These are phyloP conservation scores for Henricia sp. DNA, from an alignment of 53 echinoderm and acorn worm species.

Conservation along the genomic window DNA sequence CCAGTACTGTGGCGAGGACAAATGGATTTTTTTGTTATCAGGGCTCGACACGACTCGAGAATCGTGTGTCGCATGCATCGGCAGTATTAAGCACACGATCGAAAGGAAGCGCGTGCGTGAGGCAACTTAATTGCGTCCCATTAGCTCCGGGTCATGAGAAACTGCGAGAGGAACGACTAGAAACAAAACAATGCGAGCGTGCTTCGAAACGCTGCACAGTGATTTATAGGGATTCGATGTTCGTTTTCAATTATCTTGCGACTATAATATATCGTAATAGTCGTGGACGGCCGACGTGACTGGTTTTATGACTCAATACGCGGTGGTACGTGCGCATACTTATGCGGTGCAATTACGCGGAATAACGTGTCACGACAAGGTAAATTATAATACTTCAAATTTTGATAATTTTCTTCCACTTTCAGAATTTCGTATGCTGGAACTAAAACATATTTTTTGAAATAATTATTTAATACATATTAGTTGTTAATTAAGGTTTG, in stretches of 20 bases:
- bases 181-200: constrained; percentile 34
- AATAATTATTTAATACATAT: background rate
- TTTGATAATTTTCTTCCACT: background rate
- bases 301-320: background rate
- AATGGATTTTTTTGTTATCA: background rate
- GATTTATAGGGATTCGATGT: background rate
- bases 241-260: constrained; percentile 50
- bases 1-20: background rate
- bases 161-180: background rate
- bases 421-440: background rate
- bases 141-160: constrained; percentile 5
- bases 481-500: background rate
- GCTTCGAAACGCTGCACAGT: constrained; percentile 16
- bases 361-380: constrained; percentile 4
- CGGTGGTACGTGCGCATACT: background rate
- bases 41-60: background rate
- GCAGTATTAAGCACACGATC: constrained; percentile 44
- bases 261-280: background rate
- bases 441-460: background rate
- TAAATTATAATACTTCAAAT: background rate
- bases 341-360: background rate
- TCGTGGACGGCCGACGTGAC: background rate
- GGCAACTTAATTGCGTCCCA: constrained; percentile 47
- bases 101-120: constrained; percentile 10
- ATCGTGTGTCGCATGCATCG: constrained; percentile 14